Percentiles rank a stretch among this genome's conserved stretches.
Conservation (phyloP, 2,113 vertebrate species). For the Bettongia penicillata region DNA sequence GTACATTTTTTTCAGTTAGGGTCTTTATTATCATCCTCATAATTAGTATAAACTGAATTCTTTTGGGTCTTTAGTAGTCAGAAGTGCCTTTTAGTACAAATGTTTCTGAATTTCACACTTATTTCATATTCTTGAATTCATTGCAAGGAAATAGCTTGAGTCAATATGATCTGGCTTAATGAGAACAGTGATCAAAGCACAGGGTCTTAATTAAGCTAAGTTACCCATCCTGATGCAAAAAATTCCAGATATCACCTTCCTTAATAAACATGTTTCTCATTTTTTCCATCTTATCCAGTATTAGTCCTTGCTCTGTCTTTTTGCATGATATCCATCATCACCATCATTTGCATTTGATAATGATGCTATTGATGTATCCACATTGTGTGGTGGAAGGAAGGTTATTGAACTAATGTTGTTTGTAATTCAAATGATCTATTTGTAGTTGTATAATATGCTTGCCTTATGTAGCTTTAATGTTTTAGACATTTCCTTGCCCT, state of each 20-base stretch:
- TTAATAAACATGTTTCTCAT: background rate
- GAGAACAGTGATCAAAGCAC: conserved; percentile 16
- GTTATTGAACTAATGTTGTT: background rate
- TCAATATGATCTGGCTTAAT: background rate
- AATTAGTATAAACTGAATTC: conserved; percentile 17
- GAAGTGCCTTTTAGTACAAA: background rate
- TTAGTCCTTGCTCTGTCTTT: background rate
- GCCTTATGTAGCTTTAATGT: background rate
- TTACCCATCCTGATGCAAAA: background rate
- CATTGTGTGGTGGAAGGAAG: background rate
- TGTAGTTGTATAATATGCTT: background rate
- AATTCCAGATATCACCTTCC: background rate
- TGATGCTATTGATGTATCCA: background rate
- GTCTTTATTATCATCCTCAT: background rate
- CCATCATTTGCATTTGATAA: background rate
- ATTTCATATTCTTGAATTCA: background rate
- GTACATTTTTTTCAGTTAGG: conserved; percentile 3
- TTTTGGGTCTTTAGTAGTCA: background rate
- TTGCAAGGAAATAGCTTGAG: conserved; percentile 14
- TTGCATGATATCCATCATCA: background rate
- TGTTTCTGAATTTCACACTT: background rate
- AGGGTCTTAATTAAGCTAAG: background rate
- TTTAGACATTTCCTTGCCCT: background rate
- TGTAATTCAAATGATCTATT: conserved; percentile 32
- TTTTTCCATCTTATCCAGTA: background rate